phyloP scores from a whole-genome alignment of 2,888 invertebrate genomes.

The Bruchidius siliquastri region DNA sequence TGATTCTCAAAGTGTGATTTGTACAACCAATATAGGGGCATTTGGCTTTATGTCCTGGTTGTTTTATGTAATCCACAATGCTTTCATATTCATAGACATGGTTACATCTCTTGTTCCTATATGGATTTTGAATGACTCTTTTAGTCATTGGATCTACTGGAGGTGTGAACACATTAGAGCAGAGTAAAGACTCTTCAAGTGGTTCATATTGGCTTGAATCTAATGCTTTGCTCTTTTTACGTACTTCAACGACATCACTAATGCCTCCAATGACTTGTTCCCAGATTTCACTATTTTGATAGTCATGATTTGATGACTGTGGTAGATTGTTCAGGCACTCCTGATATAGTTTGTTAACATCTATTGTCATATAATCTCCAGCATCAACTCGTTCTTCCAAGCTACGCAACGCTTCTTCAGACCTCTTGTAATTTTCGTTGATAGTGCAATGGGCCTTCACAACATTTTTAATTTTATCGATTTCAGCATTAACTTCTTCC shows the following conservation, averaged over 20 bases:
- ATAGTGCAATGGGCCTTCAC: slow-evolving; percentile 25
- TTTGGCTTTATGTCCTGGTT: slow-evolving; percentile 29
- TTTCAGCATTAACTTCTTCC: slow-evolving; percentile 14
- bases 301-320: slow-evolving; percentile 10
- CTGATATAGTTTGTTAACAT: slow-evolving; percentile 24
- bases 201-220: slow-evolving; percentile 23
- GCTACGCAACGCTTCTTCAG: slow-evolving; percentile 22
- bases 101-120: slow-evolving; percentile 33
- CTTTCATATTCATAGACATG: slow-evolving; percentile 35
- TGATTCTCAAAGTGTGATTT: slow-evolving; percentile 21
- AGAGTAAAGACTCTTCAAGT: slow-evolving; percentile 30
- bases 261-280: slow-evolving; percentile 22
- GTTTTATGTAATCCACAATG: slow-evolving; percentile 33
- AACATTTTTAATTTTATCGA: slow-evolving; percentile 19
- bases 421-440: slow-evolving; percentile 23
- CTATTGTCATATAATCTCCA: slow-evolving; percentile 11
- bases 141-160: slow-evolving; percentile 39
- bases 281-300: slow-evolving; percentile 26
- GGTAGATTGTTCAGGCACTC: slow-evolving; percentile 20
- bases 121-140: slow-evolving; percentile 30
- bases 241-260: slow-evolving; percentile 23
- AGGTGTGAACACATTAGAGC: slow-evolving; percentile 31
- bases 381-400: slow-evolving; percentile 21
- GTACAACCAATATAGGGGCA: slow-evolving; percentile 39
- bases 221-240: slow-evolving; percentile 18